phyloP scores from a whole-genome alignment of 53 echinoderm and acorn worm genomes.

The Antedon mediterranea region DNA sequence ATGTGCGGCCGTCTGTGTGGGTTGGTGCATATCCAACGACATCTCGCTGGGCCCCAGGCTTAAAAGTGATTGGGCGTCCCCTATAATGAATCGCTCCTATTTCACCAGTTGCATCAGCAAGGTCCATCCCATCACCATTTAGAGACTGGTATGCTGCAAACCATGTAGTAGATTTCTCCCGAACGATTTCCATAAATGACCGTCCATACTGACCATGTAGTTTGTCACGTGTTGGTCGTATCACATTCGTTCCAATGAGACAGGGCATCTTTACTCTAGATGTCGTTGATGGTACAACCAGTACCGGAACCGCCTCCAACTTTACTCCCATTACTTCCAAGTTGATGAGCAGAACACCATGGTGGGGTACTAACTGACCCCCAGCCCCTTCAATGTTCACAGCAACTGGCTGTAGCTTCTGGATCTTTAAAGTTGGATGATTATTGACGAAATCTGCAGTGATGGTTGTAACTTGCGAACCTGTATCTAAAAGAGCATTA shows the following conservation, averaged over 20 bases:
- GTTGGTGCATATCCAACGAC: too few species aligned
- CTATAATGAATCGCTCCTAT: constrained; percentile 12
- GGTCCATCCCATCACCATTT: constrained; percentile 10
- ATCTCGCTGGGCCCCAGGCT: too few species aligned
- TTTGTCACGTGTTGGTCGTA: too few species aligned
- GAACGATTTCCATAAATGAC: constrained; percentile 5
- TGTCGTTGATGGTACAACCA: too few species aligned
- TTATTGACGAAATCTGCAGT: constrained; percentile 2
- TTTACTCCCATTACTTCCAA: too few species aligned
- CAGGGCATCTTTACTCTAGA: too few species aligned
- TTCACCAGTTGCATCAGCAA: constrained; percentile 15
- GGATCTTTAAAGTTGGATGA: neutral
- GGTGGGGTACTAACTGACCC: constrained; percentile 17
- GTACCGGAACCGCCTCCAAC: too few species aligned
- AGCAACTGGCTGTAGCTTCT: neutral
- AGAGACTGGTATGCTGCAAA: constrained; percentile 10
- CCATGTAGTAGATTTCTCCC: constrained; percentile 3
- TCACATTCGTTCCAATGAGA: too few species aligned
- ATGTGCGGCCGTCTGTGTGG: too few species aligned
- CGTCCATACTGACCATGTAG: constrained; percentile 14
- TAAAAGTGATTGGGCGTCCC: too few species aligned
- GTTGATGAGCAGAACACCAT: too few species aligned
- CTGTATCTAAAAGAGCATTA: constrained; percentile 10
- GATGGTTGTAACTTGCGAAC: constrained; percentile 13
- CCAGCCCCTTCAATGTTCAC: constrained; percentile 10